Evolutionary conservation across 1,140 invertebrate genomes (phyloP).

Genomic region (Pseudomyrmex concolor): DNA sequence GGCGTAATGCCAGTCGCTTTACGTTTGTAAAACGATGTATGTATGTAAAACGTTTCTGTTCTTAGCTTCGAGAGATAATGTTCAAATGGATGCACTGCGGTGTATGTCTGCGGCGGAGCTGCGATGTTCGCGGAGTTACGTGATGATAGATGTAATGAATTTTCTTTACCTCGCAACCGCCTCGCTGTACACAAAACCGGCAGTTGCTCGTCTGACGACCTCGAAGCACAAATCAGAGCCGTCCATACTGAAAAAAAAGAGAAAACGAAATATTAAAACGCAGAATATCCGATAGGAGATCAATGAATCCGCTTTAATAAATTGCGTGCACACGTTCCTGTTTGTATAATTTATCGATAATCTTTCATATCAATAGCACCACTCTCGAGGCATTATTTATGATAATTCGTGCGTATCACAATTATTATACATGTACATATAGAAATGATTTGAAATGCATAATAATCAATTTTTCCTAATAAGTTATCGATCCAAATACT

Average conservation of each 20-base stretch:
- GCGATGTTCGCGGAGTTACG: neutral
- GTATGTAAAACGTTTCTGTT: conserved; percentile 1
- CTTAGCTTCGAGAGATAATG: conserved; percentile 22
- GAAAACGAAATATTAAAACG: conserved; percentile 33
- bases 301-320: neutral
- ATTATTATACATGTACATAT: too few species aligned
- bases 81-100: conserved; percentile 25
- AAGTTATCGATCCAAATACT: conserved; percentile 18
- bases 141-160: conserved; percentile 47
- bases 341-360: neutral
- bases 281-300: neutral
- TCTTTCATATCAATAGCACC: neutral
- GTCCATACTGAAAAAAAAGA: conserved; percentile 94
- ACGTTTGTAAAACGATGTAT: conserved; percentile 14
- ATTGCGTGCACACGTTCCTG: neutral
- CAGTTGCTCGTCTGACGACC: conserved; percentile 96
- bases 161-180: conserved; percentile 96
- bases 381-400: neutral
- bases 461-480: neutral
- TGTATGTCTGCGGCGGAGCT: neutral
- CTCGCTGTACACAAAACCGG: conserved; percentile 99
- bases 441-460: neutral
- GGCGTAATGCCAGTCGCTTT: neutral
- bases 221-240: conserved; percentile 99
- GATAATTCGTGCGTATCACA: neutral